Conservation (phyloP, 2,797 vertebrate genomes). For the Antrozous pallidus region DNA sequence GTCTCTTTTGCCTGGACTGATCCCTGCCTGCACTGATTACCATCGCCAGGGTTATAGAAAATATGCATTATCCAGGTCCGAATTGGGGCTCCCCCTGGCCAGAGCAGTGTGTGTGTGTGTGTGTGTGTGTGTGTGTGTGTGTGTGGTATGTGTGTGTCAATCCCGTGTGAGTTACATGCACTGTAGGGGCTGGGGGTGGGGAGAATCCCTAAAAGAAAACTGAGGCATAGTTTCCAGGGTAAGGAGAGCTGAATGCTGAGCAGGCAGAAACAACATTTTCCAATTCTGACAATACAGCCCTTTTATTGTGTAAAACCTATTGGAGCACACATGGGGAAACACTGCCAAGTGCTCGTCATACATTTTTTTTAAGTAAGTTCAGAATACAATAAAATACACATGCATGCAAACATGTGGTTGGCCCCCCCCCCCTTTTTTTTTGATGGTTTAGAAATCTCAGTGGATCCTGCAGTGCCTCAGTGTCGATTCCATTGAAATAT, state of each 20-base stretch:
- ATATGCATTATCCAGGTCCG: not conserved
- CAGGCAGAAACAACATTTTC: conserved; percentile 48
- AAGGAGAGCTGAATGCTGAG: conserved; percentile 42
- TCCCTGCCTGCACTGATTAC: not conserved
- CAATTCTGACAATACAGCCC: conserved; percentile 37
- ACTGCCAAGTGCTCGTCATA: conserved; percentile 53
- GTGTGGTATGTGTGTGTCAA: not conserved
- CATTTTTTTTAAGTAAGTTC: conserved; percentile 45
- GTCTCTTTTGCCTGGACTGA: not conserved
- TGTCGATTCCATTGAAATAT: conserved; percentile 31
- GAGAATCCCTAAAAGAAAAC: conserved; percentile 7
- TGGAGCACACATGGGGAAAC: conserved; percentile 50
- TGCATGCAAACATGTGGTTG: not conserved
- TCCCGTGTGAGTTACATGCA: not conserved
- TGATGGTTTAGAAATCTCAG: conserved; percentile 35
- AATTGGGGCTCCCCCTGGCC: not conserved
- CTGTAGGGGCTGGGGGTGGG: not conserved
- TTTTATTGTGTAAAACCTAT: conserved; percentile 55
- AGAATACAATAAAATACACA: conserved; percentile 53
- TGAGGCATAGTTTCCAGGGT: not conserved
- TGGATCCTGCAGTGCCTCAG: not conserved
- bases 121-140: not conserved
- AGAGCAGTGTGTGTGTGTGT: not conserved
- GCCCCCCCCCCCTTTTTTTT: conserved; percentile 15
- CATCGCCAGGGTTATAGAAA: not conserved